These are phyloP conservation scores for Dromococcyx pavoninus DNA, from an alignment of 2,797 vertebrate genomes.

Conservation along the genomic window DNA sequence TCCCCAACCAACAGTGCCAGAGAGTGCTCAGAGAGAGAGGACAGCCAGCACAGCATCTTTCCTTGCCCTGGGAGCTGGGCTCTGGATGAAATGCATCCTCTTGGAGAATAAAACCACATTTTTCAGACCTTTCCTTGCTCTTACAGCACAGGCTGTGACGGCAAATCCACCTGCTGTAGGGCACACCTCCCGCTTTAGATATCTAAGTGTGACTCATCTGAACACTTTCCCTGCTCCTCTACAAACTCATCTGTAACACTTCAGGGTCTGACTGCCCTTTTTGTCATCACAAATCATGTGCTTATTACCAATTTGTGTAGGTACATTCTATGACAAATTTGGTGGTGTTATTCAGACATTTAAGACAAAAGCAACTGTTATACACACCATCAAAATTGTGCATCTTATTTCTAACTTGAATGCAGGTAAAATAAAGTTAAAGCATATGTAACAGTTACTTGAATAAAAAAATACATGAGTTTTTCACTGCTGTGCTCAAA, in stretches of 20 bases:
- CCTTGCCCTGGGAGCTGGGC: slow-evolving; percentile 1
- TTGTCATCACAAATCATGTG: neutral
- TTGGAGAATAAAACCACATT: neutral
- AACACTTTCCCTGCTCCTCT: neutral
- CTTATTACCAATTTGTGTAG: neutral
- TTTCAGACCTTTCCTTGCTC: neutral
- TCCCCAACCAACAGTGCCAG: slow-evolving; percentile 47
- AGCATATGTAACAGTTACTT: neutral
- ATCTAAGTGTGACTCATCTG: neutral
- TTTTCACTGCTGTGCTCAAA: neutral
- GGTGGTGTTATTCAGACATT: neutral
- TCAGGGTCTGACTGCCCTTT: neutral
- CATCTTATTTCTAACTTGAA: neutral
- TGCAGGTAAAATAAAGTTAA: neutral
- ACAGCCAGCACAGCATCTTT: slow-evolving; percentile 49
- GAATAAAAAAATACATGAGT: neutral
- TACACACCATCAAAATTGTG: accelerated
- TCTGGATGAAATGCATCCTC: neutral
- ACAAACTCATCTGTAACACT: neutral
- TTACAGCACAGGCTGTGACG: neutral
- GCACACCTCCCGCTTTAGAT: neutral
- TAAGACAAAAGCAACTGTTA: neutral
- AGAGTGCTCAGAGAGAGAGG: slow-evolving; percentile 3
- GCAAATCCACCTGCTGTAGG: neutral
- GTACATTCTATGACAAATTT: neutral